Percentiles rank a stretch among this genome's conserved stretches.
Conservation (phyloP, 2,113 vertebrate species). For the Grammomys dolichurus region DNA sequence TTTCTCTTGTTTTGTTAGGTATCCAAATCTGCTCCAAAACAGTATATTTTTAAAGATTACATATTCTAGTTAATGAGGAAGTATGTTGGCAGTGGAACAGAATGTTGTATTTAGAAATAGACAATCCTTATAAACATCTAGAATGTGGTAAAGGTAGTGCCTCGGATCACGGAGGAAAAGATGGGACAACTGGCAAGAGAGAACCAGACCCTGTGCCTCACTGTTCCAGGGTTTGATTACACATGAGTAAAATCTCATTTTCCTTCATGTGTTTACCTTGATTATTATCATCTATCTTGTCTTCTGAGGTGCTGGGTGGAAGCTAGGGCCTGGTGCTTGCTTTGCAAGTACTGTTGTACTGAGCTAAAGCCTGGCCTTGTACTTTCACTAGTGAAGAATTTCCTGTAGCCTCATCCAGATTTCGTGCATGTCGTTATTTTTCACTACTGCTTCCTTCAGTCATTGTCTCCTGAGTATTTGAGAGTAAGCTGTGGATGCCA, state of each 20-base stretch:
- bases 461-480: background rate
- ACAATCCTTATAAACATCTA: background rate
- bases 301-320: background rate
- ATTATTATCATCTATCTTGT: background rate
- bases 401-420: background rate
- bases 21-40: background rate
- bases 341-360: background rate
- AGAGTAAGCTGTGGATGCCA: background rate
- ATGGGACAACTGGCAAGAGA: background rate
- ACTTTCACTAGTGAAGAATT: background rate
- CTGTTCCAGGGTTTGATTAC: background rate
- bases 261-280: background rate
- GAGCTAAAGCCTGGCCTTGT: background rate
- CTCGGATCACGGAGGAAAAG: background rate
- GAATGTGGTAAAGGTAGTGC: background rate
- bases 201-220: too few species aligned
- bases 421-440: background rate
- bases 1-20: background rate
- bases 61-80: background rate
- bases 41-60: background rate
- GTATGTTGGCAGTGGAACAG: background rate
- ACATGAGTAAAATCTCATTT: background rate
- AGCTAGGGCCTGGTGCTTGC: background rate
- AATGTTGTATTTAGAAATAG: background rate
- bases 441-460: background rate